Evolutionary conservation across 2,888 invertebrate species (phyloP).

Genomic region (Mactromeris polynyma): DNA sequence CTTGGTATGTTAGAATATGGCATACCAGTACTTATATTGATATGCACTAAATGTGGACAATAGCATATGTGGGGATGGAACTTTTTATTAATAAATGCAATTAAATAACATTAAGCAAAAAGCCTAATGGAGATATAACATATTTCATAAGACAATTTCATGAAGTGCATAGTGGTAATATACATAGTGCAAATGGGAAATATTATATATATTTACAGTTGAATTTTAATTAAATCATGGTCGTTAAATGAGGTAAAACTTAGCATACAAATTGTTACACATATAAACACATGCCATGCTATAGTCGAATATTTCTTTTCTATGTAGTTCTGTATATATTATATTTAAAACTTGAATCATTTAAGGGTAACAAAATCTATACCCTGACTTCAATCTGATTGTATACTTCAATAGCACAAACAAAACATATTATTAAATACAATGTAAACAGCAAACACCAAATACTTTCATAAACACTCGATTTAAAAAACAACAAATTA

Average conservation of each 20-base stretch:
- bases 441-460: too few species aligned
- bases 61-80: background rate
- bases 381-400: too few species aligned
- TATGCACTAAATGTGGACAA: background rate
- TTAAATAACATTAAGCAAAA: background rate
- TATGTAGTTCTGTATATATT: background rate
- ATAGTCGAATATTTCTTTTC: background rate
- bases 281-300: background rate
- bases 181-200: background rate
- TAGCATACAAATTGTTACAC: background rate
- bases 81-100: background rate
- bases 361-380: too few species aligned
- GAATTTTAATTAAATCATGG: background rate
- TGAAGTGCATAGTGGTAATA: background rate
- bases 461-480: too few species aligned
- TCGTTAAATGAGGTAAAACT: background rate
- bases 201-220: background rate
- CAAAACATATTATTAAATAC: too few species aligned
- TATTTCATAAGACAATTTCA: background rate
- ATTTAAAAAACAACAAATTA: too few species aligned
- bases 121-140: background rate
- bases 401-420: too few species aligned
- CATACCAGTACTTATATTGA: background rate
- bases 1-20: background rate
- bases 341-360: background rate